Evolutionary conservation across 2,113 vertebrate genomes (phyloP).

Genomic region (Arenaria interpres): DNA sequence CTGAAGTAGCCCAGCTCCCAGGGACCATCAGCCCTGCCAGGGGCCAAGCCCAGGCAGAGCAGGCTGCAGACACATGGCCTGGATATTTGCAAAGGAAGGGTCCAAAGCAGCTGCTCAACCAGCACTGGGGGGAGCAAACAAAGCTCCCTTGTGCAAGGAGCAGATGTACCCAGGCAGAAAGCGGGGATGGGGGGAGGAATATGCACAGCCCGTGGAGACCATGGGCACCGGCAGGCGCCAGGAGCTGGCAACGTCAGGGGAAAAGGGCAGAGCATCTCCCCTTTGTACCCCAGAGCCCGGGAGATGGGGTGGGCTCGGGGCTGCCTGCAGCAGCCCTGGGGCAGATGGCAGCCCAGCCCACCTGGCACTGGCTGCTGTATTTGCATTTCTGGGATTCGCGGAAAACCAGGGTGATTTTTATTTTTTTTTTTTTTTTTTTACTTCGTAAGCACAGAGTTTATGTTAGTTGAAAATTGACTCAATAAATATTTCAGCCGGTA

Average conservation of each 20-base stretch:
- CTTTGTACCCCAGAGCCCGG: not conserved
- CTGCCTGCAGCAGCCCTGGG: not conserved
- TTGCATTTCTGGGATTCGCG: not conserved
- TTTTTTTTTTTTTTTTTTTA: not conserved
- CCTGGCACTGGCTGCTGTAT: not conserved
- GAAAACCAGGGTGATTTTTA: not conserved
- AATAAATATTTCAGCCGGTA: constrained; percentile 58
- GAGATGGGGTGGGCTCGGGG: not conserved
- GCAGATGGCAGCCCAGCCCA: not conserved
- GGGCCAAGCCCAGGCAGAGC: not conserved
- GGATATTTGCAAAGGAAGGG: not conserved
- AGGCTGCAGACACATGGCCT: not conserved
- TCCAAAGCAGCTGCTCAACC: not conserved
- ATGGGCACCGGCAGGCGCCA: accelerated
- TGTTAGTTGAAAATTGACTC: constrained; percentile 49
- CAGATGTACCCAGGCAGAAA: not conserved
- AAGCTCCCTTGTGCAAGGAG: not conserved
- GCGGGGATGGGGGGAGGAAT: accelerated
- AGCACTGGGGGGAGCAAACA: not conserved
- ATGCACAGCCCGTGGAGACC: accelerated
- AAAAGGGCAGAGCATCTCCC: not conserved
- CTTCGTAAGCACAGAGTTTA: constrained; percentile 39
- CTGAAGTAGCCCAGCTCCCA: not conserved
- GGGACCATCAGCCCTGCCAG: not conserved
- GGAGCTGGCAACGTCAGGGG: not conserved